Base-by-base conservation (phyloP, 2,888 invertebrate species). In the Isotomurus palustris region DNA sequence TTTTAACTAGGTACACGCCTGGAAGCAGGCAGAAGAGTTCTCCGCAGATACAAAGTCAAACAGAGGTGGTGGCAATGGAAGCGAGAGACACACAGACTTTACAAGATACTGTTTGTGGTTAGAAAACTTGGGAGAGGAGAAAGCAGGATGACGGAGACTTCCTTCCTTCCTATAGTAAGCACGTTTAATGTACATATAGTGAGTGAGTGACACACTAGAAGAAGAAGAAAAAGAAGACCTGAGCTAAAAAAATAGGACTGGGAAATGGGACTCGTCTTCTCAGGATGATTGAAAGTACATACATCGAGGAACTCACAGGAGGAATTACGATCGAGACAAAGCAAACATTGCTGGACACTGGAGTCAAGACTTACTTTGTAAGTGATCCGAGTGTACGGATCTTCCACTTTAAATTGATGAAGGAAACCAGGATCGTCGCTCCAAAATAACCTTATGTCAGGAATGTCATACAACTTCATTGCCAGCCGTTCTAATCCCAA, bases 381-480 rank as follows among this genome's bases (percentile, higher is more conserved):
- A 52, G 77, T 83, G 38, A 91, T 81, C 47, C 79, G 77, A 14
- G 80, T 80, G 67, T 85, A 79, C 2, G 86, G 78, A 73, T 87
- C 81, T 41, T 84, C 81, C 53, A 84, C 83, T 69, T 84, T 79
- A 73, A 99, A 99, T 76, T 99, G 99, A 41, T 81, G 82, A 12
- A 92, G 74, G 74, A 99, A 96, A 6, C 96, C 96, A 10, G 85
- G 80, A 75, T 99, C 99, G 1, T 78, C 82, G 62, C 91, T 92
- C 99, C 97, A 99, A 79, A 99, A 96, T 28, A 95, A 78, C 55
- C 99, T 79, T 67, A 99, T 97, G 75, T 99, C 97, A 0, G 96
- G 94, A 64, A 99, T 95, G 71, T 85, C 81, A 73, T 93, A 99
- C 17, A 97, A 77, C 36, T 87, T 86, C 99, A 99, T 99, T 0